These are phyloP conservation scores for Equus quagga DNA, from an alignment of 2,113 vertebrate genomes.

Conservation along the genomic window DNA sequence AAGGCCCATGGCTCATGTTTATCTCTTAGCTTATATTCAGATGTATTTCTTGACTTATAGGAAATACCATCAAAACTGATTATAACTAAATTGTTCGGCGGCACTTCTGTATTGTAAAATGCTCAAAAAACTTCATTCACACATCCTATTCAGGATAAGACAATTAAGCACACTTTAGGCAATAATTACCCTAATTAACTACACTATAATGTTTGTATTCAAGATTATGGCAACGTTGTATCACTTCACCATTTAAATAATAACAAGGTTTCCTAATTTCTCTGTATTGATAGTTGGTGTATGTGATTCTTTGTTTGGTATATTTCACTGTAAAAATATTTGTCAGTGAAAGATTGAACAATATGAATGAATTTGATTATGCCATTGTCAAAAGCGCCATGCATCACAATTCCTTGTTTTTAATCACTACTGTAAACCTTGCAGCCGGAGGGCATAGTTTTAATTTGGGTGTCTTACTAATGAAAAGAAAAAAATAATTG, in stretches of 20 bases:
- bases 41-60: slow-evolving; percentile 82
- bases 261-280: slow-evolving; percentile 87
- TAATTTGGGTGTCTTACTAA: slow-evolving; percentile 98
- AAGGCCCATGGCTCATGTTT: slow-evolving; percentile 79
- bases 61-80: slow-evolving; percentile 85
- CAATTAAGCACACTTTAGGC: slow-evolving; percentile 91
- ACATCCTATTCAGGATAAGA: slow-evolving; percentile 87
- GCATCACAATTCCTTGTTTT: slow-evolving; percentile 98
- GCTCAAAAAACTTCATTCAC: slow-evolving; percentile 83
- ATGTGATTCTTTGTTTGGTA: slow-evolving; percentile 90
- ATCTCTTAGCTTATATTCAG: slow-evolving; percentile 80
- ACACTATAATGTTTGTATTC: slow-evolving; percentile 88
- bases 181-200: slow-evolving; percentile 92
- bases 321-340: slow-evolving; percentile 94
- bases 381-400: slow-evolving; percentile 96
- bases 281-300: slow-evolving; percentile 89
- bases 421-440: slow-evolving; percentile 98
- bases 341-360: slow-evolving; percentile 94
- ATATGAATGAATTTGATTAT: slow-evolving; percentile 99
- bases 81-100: slow-evolving; percentile 70
- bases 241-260: slow-evolving; percentile 86
- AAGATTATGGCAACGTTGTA: slow-evolving; percentile 86
- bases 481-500: slow-evolving; percentile 97
- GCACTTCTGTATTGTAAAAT: slow-evolving; percentile 72
- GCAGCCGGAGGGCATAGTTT: slow-evolving; percentile 95